Conservation (phyloP, 2,113 vertebrate species). For the Sialia sialis region DNA sequence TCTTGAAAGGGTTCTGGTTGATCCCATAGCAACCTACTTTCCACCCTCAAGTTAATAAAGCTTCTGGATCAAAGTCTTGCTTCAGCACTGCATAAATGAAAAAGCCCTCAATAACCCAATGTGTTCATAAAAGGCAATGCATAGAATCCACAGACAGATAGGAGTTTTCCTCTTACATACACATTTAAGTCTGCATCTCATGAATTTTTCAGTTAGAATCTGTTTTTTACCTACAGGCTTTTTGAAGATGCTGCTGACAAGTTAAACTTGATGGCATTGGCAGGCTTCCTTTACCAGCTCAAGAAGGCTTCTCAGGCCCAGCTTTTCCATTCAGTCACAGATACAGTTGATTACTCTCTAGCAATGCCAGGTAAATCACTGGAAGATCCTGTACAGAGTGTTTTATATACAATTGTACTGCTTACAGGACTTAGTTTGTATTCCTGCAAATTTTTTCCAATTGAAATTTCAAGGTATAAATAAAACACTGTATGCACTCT, state of each 20-base stretch:
- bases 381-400: not conserved
- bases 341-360: constrained; percentile 90
- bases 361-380: constrained; percentile 89
- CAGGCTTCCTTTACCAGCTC: constrained; percentile 92
- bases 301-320: constrained; percentile 93
- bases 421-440: not conserved
- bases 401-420: not conserved
- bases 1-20: not conserved
- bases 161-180: not conserved
- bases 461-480: not conserved
- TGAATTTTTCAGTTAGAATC: not conserved
- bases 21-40: not conserved
- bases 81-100: not conserved
- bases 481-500: not conserved
- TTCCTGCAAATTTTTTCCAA: not conserved
- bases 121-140: not conserved
- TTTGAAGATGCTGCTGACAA: constrained; percentile 93
- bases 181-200: not conserved
- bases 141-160: not conserved
- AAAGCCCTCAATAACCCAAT: not conserved
- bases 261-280: constrained; percentile 86
- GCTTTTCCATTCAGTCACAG: constrained; percentile 90
- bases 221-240: constrained; percentile 75
- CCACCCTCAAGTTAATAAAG: not conserved
- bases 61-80: not conserved